Evolutionary conservation across 1,140 invertebrate genomes (phyloP).

Genomic region (Sminthurides bifidus): DNA sequence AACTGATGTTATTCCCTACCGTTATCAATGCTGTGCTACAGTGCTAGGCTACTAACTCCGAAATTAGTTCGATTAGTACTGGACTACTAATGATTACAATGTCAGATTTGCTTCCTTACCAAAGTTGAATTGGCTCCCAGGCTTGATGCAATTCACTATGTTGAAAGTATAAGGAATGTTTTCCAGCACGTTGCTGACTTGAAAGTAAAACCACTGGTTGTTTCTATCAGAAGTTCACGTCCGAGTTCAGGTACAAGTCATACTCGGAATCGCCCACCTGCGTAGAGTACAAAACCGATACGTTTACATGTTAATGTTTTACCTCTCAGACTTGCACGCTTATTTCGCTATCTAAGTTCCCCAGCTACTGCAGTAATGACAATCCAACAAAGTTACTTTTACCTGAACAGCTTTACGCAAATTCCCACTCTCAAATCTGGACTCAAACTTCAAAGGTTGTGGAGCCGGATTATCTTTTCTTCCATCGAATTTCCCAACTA

Average conservation of each 20-base stretch:
- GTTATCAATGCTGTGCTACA: no score
- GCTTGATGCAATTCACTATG: slow-evolving; percentile 82
- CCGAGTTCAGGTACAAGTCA: slow-evolving; percentile 72
- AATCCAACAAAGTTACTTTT: slow-evolving; percentile 23
- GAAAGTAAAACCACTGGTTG: slow-evolving; percentile 90
- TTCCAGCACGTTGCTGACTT: slow-evolving; percentile 68
- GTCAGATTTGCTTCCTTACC: slow-evolving; percentile 45
- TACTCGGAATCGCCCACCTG: slow-evolving; percentile 64
- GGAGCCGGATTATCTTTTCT: slow-evolving; percentile 31
- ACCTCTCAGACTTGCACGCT: no score
- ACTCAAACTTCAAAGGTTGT: slow-evolving; percentile 59
- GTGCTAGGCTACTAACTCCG: no score
- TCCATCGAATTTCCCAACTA: slow-evolving; percentile 41
- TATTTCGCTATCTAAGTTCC: no score
- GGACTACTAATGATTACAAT: no score
- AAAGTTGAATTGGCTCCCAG: slow-evolving; percentile 78
- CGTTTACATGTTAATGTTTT: no score
- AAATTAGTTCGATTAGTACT: no score
- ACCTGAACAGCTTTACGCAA: slow-evolving; percentile 76
- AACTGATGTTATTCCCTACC: no score
- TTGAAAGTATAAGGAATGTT: slow-evolving; percentile 67
- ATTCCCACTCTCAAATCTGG: slow-evolving; percentile 83
- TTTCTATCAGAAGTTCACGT: slow-evolving; percentile 68
- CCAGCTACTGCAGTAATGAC: not conserved
- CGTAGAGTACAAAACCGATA: slow-evolving; percentile 22